Evolutionary conservation across 2,888 invertebrate species (phyloP), one percentile per base, ranked within the genome.

Genomic region (Diplazon laetatorius): DNA sequence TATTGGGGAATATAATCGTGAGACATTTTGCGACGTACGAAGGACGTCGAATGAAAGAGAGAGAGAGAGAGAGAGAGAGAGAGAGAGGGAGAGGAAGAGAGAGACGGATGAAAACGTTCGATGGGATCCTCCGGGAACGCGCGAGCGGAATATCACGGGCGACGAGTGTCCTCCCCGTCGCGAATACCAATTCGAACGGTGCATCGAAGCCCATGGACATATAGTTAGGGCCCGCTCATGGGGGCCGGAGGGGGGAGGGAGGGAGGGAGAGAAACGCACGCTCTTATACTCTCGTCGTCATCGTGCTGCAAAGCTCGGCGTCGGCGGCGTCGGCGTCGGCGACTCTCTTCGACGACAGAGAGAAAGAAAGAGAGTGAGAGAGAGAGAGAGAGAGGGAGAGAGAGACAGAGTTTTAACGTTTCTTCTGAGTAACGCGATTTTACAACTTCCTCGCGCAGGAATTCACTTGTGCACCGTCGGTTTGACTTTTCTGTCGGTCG

Each of bases 351-450:
- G 44, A 62, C 44, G 16, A 44, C 12, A 62, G 20, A 62, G 10
- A n/a, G n/a, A n/a, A n/a, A n/a, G n/a, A n/a, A n/a, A n/a, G n/a
- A n/a, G n/a, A n/a, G n/a, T n/a, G n/a, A n/a, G n/a, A n/a, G n/a
- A n/a, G n/a, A n/a, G n/a, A n/a, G n/a, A n/a, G n/a, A n/a, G n/a
- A n/a, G n/a, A n/a, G n/a, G n/a, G n/a, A n/a, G n/a, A n/a, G n/a
- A n/a, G 76, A 66, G n/a, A n/a, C n/a, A n/a, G 30, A 68, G 63
- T 75, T 81, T 85, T 84, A 82, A 84, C 82, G 83, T 82, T 82
- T 83, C 80, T 87, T 87, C 86, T 84, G 80, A 83, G 89, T 88
- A 87, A 81, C 81, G 82, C 84, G 83, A 86, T 87, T 90, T 89
- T 88, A 89, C 82, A 87, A 86, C 90, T 89, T 90, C 89, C 89